These are phyloP conservation scores for Halichondria panicea DNA, from an alignment of 37 sponge, comb jelly and placozoan genomes.

Conservation along the genomic window DNA sequence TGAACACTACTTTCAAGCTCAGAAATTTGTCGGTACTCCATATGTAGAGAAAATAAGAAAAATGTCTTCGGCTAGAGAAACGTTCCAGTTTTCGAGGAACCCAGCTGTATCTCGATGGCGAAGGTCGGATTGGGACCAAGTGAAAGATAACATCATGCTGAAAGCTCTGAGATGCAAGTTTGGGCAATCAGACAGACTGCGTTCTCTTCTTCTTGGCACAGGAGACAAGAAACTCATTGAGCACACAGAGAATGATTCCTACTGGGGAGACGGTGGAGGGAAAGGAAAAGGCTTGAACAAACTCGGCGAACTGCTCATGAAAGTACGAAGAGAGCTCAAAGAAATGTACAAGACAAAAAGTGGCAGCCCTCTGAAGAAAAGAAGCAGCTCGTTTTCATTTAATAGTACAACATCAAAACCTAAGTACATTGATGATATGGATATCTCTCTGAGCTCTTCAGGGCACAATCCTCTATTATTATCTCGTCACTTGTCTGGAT, in stretches of 20 bases:
- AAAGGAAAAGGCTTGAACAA: constrained; percentile 67
- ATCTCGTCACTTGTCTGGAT: too few species aligned
- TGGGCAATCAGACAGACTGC: constrained; percentile 34
- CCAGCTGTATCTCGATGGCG: constrained; percentile 39
- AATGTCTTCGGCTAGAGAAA: constrained; percentile 31
- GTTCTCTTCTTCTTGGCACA: constrained; percentile 32
- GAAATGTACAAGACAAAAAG: not conserved
- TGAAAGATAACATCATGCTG: constrained; percentile 69
- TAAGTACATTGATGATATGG: too few species aligned
- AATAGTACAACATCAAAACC: too few species aligned
- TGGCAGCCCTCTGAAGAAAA: too few species aligned
- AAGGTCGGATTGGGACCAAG: constrained; percentile 64
- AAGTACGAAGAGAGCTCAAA: too few species aligned
- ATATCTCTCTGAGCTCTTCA: too few species aligned
- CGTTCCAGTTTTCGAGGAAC: constrained; percentile 58
- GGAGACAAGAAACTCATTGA: constrained; percentile 54
- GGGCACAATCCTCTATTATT: too few species aligned
- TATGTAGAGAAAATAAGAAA: constrained; percentile 46
- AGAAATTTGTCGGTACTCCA: constrained; percentile 81
- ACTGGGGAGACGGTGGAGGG: constrained; percentile 88
- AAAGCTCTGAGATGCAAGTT: constrained; percentile 60
- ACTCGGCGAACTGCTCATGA: constrained; percentile 67
- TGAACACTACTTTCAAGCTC: constrained; percentile 86
- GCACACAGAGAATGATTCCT: constrained; percentile 71
- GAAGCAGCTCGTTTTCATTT: too few species aligned